Percentiles rank a stretch among this genome's conserved stretches.
phyloP scores from a whole-genome alignment of 2,888 invertebrate genomes.

The Dolomedes plantarius region DNA sequence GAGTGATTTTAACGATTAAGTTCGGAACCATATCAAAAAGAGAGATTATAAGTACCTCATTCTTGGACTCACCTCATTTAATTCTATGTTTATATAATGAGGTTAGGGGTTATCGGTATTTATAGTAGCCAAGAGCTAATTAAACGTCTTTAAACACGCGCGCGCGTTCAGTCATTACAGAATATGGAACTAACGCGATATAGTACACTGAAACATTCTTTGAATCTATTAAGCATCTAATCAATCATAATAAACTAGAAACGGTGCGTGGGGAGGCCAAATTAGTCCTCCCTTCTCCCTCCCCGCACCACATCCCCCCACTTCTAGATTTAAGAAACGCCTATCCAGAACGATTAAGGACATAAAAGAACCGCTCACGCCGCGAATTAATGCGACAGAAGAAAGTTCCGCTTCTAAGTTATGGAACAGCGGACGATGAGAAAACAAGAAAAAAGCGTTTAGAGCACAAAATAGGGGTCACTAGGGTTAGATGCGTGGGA shows the following conservation, averaged over 20 bases:
- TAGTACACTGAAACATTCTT: background rate
- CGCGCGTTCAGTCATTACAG: background rate
- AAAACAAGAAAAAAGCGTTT: background rate
- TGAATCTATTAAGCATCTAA: background rate
- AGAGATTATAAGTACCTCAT: too few species aligned
- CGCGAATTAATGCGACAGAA: background rate
- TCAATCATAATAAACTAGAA: slow-evolving; percentile 18
- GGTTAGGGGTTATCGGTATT: background rate
- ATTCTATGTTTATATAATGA: background rate
- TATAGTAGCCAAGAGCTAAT: slow-evolving; percentile 5
- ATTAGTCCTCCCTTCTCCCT: background rate
- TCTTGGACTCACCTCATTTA: too few species aligned
- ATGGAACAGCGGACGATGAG: background rate
- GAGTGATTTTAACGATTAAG: too few species aligned
- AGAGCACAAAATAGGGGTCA: slow-evolving; percentile 15
- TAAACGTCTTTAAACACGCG: background rate
- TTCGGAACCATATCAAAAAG: too few species aligned
- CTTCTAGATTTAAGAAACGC: background rate
- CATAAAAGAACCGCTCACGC: background rate
- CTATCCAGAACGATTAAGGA: background rate
- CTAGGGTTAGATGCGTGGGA: slow-evolving; percentile 30
- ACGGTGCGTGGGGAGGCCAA: slow-evolving; percentile 2
- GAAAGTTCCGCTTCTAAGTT: slow-evolving; percentile 4
- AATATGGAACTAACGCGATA: background rate
- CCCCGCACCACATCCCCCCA: background rate